Base-by-base conservation (phyloP, 1,140 invertebrate species). In the Lineus longissimus region DNA sequence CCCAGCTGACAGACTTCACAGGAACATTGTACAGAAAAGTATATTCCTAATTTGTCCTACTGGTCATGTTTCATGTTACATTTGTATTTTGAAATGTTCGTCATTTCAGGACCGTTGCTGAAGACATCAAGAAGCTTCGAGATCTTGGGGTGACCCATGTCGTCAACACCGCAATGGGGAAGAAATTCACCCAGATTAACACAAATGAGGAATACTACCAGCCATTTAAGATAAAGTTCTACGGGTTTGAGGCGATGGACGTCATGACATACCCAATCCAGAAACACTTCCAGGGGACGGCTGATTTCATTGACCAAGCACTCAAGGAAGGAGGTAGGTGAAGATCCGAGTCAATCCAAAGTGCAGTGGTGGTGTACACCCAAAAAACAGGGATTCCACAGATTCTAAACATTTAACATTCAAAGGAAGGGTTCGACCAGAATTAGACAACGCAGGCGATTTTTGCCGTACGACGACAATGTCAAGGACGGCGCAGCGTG, bases 301-400 rank as follows among this genome's bases (percentile, higher is more conserved):
- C 91, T 45, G 86, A 88, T 62, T 94, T 93, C 76, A 93, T 94
- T 61, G 87, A 91, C 62, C 86, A 90, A 60, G 91, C 87, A 41
- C 74, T 93, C 43, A 85, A 82, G 62, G 85, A 55, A 15, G 66
- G 68, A 43, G 80, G 79, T 75, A 69, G 55, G 61, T 15, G 33
- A 36, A 15, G 33, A 61, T n/a, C 25, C 13, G 25, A 13, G 51
- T 55, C 19, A 23, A 61, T 15, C n/a, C 19, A 45, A 47, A 47
- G 19, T 27, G 30, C 33, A 1, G 17, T 9, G 2, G 17, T 41
- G 1, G n/a, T 2, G 17, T 55, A 27, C n/a, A n/a, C 31, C 1
- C 15, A 17, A 62, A 47, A 17, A n/a, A 29, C 31, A 9, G 22
- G n/a, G n/a, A n/a, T n/a, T n/a, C n/a, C n/a, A n/a, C n/a, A n/a